Evolutionary conservation across 2,113 vertebrate species (phyloP).

Genomic region (Phyllostomus hastatus): DNA sequence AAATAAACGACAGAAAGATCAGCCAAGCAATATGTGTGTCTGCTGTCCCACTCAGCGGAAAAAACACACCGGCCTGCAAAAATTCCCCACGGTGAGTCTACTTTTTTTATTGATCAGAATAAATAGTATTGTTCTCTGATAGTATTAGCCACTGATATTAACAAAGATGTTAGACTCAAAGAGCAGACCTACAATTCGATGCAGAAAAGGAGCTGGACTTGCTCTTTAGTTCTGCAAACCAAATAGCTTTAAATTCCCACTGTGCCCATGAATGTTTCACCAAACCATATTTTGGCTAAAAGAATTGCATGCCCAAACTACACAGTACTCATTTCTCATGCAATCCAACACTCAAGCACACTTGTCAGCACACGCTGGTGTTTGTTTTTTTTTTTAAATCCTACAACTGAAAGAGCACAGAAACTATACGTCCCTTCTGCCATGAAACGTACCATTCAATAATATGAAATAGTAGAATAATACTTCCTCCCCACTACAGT

Average conservation of each 20-base stretch:
- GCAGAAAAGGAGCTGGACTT: neutral
- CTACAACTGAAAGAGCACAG: neutral
- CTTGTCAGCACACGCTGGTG: neutral
- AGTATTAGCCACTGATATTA: conserved; percentile 69
- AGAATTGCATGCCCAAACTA: conserved; percentile 20
- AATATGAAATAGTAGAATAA: conserved; percentile 9
- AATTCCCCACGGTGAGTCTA: conserved; percentile 19
- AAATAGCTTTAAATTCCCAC: conserved; percentile 42
- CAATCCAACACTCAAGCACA: neutral
- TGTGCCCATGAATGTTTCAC: conserved; percentile 45
- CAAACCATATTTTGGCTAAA: conserved; percentile 56
- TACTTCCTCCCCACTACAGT: neutral
- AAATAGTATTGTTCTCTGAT: conserved; percentile 79
- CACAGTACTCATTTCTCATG: neutral
- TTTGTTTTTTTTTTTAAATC: neutral
- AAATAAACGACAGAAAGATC: conserved; percentile 56
- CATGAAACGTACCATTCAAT: neutral
- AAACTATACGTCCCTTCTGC: neutral
- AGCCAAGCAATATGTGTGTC: conserved; percentile 59
- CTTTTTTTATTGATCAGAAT: conserved; percentile 79
- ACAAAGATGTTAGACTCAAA: conserved; percentile 60
- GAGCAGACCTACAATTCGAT: conserved; percentile 56
- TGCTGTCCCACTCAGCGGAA: conserved; percentile 71
- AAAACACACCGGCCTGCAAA: neutral
- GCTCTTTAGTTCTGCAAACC: conserved; percentile 56